Conservation (phyloP, 92 coral and sea anemone genomes). For the Zoanthus gigantus region DNA sequence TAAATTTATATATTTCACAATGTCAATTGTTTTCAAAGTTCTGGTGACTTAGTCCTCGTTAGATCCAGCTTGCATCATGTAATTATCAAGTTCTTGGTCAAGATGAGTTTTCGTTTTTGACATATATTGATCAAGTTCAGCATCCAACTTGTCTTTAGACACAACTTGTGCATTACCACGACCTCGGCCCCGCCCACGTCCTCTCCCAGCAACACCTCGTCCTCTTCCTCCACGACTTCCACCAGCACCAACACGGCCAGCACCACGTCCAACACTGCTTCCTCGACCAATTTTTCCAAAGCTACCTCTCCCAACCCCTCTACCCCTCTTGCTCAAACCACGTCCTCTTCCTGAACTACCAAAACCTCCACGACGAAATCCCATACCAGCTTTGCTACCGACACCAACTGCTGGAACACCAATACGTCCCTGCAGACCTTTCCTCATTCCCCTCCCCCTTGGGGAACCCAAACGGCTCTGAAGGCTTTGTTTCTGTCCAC, state of each 20-base stretch:
- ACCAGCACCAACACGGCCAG: constrained; percentile 61
- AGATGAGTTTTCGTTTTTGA: constrained; percentile 92
- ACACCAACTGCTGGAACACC: constrained; percentile 38
- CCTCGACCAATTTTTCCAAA: constrained; percentile 68
- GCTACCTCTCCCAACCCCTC: constrained; percentile 55
- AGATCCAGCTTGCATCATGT: constrained; percentile 81
- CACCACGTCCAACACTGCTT: constrained; percentile 52
- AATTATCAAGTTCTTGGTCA: constrained; percentile 93
- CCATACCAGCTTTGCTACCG: constrained; percentile 43
- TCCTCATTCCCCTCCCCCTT: constrained; percentile 57
- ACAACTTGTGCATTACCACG: constrained; percentile 62
- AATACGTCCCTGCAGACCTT: constrained; percentile 33
- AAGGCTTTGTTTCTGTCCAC: constrained; percentile 42
- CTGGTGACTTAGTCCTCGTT: constrained; percentile 39
- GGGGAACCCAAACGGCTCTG: constrained; percentile 83
- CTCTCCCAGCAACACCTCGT: constrained; percentile 70
- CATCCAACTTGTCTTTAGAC: constrained; percentile 82
- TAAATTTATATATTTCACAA: neutral
- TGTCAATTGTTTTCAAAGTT: neutral
- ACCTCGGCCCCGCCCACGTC: constrained; percentile 72
- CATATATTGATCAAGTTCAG: constrained; percentile 95
- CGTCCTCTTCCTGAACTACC: constrained; percentile 43
- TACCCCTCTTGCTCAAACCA: constrained; percentile 55
- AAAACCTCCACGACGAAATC: constrained; percentile 37
- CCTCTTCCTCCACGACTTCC: constrained; percentile 69